Evolutionary conservation across 2,797 vertebrate species (phyloP).

Genomic region (Nyctalus aviator): DNA sequence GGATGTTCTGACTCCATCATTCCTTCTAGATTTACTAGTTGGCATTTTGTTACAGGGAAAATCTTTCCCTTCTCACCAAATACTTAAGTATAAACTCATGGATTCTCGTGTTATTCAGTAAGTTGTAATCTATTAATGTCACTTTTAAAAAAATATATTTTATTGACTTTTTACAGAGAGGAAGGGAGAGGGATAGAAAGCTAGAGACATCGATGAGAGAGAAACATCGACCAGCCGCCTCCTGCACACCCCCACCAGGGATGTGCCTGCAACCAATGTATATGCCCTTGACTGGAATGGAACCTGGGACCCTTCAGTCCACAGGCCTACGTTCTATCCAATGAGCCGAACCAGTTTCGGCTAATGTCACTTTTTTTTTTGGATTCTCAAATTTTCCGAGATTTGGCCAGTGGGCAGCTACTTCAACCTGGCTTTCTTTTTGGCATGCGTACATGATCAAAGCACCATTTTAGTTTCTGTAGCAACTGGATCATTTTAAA

Average conservation of each 20-base stretch:
- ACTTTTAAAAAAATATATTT: background rate
- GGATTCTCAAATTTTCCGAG: background rate
- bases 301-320: too few species aligned
- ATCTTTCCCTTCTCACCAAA: background rate
- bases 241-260: too few species aligned
- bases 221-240: too few species aligned
- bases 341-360: too few species aligned
- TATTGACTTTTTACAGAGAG: too few species aligned
- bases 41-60: background rate
- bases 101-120: background rate
- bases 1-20: background rate
- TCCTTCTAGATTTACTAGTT: slow-evolving; percentile 1
- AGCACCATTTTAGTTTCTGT: background rate
- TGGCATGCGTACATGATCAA: background rate
- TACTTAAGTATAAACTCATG: background rate
- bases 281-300: too few species aligned
- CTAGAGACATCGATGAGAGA: too few species aligned
- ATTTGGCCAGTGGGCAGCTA: background rate
- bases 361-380: background rate
- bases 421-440: slow-evolving; percentile 1
- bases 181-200: too few species aligned
- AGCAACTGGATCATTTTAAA: background rate
- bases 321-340: too few species aligned
- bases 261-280: too few species aligned
- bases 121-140: background rate